phyloP scores from a whole-genome alignment of 2,888 invertebrate species.

The Drosophila colorata region DNA sequence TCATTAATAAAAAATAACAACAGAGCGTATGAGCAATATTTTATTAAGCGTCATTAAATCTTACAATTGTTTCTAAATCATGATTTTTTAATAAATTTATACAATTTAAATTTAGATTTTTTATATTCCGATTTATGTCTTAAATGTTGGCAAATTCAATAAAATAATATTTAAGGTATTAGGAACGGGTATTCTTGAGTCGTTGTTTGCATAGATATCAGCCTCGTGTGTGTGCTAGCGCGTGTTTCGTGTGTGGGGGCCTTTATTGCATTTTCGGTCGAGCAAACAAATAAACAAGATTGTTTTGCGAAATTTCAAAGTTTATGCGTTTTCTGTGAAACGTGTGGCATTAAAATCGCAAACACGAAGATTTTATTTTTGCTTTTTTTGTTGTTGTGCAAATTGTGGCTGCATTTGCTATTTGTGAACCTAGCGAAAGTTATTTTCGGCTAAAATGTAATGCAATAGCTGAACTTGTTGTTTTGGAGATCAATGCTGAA shows the following conservation, averaged over 20 bases:
- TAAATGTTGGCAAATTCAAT: no score
- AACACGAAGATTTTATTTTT: conserved; percentile 20
- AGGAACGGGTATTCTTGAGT: conserved; percentile 13
- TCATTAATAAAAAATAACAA: background rate
- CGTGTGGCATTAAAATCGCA: conserved; percentile 55
- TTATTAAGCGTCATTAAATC: background rate
- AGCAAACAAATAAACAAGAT: conserved; percentile 59
- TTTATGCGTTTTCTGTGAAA: conserved; percentile 60
- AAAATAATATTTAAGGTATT: background rate
- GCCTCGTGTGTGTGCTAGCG: conserved; percentile 1
- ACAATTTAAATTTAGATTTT: no score
- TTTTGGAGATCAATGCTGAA: conserved; percentile 46
- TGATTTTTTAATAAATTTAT: no score
- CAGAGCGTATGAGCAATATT: background rate
- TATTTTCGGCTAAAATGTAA: conserved; percentile 52
- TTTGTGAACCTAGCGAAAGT: conserved; percentile 24
- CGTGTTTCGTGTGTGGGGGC: conserved; percentile 27
- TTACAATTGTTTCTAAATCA: no score
- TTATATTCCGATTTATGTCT: no score
- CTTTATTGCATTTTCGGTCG: conserved; percentile 62
- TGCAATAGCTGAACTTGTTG: conserved; percentile 53
- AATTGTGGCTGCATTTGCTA: conserved; percentile 46
- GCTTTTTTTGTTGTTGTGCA: conserved; percentile 1
- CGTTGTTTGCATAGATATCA: conserved; percentile 5
- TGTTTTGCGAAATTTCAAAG: conserved; percentile 45